These are phyloP conservation scores for Strigamia maritima DNA, from an alignment of 2,888 invertebrate genomes.

Conservation along the genomic window DNA sequence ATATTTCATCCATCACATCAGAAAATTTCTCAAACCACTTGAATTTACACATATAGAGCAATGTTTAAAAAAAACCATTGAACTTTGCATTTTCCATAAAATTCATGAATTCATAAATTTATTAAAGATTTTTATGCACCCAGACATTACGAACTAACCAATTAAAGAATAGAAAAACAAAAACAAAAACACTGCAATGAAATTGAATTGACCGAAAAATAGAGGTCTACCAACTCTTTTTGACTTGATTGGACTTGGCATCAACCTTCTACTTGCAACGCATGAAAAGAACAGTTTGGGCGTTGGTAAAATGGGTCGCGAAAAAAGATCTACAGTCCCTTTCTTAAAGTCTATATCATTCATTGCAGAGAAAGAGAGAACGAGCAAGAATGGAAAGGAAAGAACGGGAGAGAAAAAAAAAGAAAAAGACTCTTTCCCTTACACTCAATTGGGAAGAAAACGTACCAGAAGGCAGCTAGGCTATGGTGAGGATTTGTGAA, in stretches of 20 bases:
- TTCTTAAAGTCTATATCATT: neutral
- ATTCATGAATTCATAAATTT: too few relatives aligned
- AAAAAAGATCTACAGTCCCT: neutral
- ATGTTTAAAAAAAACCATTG: too few relatives aligned
- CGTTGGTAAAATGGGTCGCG: neutral
- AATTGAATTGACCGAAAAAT: slow-evolving; percentile 4
- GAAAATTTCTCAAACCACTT: too few relatives aligned
- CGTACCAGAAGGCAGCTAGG: slow-evolving; percentile 4
- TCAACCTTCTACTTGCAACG: neutral
- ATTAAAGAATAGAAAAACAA: neutral
- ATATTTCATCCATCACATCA: too few relatives aligned
- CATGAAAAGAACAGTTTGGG: neutral
- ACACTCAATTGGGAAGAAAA: slow-evolving; percentile 4
- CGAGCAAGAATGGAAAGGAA: neutral
- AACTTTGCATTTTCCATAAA: too few relatives aligned
- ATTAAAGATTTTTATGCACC: too few relatives aligned
- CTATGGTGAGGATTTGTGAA: slow-evolving; percentile 4
- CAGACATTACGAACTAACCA: too few relatives aligned
- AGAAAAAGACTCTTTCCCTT: neutral
- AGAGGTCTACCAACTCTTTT: slow-evolving; percentile 4
- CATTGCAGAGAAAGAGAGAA: neutral
- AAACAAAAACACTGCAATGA: neutral
- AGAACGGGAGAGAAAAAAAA: neutral
- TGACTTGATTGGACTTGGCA: slow-evolving; percentile 4
- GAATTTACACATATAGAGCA: too few relatives aligned